A percentile compares a stretch with the other conserved stretches of the same genome.
phyloP scores from a whole-genome alignment of 2,888 invertebrate genomes.

The Melolontha melolontha region DNA sequence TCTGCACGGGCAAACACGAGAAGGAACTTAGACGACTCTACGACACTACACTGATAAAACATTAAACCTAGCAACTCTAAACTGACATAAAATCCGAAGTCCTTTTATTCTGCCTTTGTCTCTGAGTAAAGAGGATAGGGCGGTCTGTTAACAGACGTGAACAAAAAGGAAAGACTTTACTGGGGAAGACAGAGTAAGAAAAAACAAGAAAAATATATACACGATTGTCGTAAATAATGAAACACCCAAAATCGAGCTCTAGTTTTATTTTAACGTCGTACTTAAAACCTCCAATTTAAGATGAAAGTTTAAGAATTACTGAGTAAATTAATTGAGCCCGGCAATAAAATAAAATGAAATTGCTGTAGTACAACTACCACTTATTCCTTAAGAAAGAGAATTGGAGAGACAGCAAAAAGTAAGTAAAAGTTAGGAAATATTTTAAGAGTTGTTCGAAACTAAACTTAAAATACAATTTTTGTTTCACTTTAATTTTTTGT shows the following conservation, averaged over 20 bases:
- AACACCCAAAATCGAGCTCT: constrained; percentile 38
- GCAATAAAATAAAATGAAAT: constrained; percentile 33
- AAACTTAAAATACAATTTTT: too few relatives aligned
- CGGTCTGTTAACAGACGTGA: constrained; percentile 17
- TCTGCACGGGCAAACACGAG: constrained; percentile 58
- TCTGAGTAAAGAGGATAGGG: constrained; percentile 11
- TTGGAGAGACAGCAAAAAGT: constrained; percentile 17
- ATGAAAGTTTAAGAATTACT: constrained; percentile 39
- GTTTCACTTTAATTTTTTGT: too few relatives aligned
- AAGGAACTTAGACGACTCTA: constrained; percentile 53
- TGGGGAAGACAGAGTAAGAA: neutral
- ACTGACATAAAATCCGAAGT: constrained; percentile 41
- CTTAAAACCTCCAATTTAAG: constrained; percentile 41
- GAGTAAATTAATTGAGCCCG: constrained; percentile 40
- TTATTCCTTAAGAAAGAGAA: constrained; percentile 13
- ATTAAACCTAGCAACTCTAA: constrained; percentile 47
- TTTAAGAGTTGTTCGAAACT: too few relatives aligned
- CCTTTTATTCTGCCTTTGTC: constrained; percentile 33
- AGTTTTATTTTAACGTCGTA: constrained; percentile 40
- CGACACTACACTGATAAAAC: constrained; percentile 50
- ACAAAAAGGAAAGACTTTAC: constrained; percentile 10
- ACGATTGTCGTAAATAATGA: constrained; percentile 39
- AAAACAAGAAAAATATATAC: constrained; percentile 17
- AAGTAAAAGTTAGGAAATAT: constrained; percentile 2
- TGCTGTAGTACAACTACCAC: constrained; percentile 30